These are phyloP conservation scores for Nesospiza acunhae DNA, from an alignment of 2,113 vertebrate genomes.

Conservation along the genomic window DNA sequence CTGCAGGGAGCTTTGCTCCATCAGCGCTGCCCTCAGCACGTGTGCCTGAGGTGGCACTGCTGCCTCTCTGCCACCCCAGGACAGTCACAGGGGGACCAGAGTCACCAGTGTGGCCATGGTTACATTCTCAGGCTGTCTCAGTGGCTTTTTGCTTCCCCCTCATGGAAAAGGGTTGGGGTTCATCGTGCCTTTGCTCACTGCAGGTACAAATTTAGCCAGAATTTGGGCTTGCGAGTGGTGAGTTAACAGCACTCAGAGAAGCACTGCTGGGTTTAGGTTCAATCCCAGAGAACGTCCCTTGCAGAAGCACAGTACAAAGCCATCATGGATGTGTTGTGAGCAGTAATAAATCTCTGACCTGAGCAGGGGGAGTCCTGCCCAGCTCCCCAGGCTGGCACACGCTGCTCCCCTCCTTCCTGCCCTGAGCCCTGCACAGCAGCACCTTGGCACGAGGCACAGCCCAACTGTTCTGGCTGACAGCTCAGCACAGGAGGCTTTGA, in stretches of 20 bases:
- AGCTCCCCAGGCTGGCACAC: background rate
- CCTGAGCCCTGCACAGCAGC: background rate
- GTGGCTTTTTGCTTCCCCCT: background rate
- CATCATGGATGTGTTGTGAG: accelerated
- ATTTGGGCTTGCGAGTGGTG: too few species aligned
- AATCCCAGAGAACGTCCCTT: background rate
- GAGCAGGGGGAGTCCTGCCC: background rate
- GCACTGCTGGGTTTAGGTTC: accelerated
- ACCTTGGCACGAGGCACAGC: background rate
- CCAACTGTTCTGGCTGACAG: accelerated
- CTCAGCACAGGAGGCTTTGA: background rate
- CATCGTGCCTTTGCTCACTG: background rate
- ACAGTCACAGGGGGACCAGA: accelerated
- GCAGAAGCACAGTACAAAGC: background rate
- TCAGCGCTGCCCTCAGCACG: accelerated
- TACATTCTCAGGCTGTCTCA: background rate
- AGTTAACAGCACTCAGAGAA: accelerated
- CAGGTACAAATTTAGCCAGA: accelerated
- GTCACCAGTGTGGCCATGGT: accelerated
- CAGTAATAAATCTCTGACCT: background rate
- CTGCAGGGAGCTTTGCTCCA: background rate
- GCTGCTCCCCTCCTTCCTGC: background rate
- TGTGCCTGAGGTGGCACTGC: background rate
- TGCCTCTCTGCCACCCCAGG: background rate
- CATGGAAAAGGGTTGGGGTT: background rate